Base-by-base conservation (phyloP, 2,888 invertebrate genomes). In the Zygogramma bicolorata region DNA sequence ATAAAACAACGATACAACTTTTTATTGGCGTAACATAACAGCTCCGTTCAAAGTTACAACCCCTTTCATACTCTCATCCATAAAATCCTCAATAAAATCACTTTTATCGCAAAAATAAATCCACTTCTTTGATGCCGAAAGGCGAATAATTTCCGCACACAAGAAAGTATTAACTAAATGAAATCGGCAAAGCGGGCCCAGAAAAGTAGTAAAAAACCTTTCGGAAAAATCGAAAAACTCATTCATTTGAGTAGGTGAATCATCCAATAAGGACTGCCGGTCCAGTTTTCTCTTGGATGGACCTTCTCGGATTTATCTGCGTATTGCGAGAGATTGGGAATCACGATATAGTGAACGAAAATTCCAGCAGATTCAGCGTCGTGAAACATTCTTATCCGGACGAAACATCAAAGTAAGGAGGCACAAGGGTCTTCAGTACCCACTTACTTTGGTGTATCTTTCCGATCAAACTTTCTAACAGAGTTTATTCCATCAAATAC, bases 271-370 rank as follows among this genome's bases (percentile, higher is more conserved):
- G 80, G 79, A 80, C 79, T 22, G 46, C 18, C 8, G 20, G 8
- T 79, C 75, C 80, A 77, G 75, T 76, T 75, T 70, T 71, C 77
- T 77, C 77, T 76, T 74, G 71, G 60, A 74, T 78, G 58, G 62
- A 57, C 62, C 63, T 59, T 59, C 76, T 78, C 80, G 80, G 81
- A 81, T 80, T 78, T 79, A 75, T 80, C 79, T 75, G 79, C 76
- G 71, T 67, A 68, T 63, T 70, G 68, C 72, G 68, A 70, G 70
- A 66, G 68, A 67, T 65, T 59, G 49, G 59, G 62, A 65, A 3
- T 10, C 20, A 8, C 20, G 46, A 46, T 46, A 46, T 38, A 38
- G n/a, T n/a, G n/a, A n/a, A n/a, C n/a, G n/a, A n/a, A n/a, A n/a
- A n/a, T n/a, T n/a, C n/a, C n/a, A n/a, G n/a, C n/a, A n/a, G n/a